Evolutionary conservation across 2,888 invertebrate genomes (phyloP).

Genomic region (Erpobdella octoculata): DNA sequence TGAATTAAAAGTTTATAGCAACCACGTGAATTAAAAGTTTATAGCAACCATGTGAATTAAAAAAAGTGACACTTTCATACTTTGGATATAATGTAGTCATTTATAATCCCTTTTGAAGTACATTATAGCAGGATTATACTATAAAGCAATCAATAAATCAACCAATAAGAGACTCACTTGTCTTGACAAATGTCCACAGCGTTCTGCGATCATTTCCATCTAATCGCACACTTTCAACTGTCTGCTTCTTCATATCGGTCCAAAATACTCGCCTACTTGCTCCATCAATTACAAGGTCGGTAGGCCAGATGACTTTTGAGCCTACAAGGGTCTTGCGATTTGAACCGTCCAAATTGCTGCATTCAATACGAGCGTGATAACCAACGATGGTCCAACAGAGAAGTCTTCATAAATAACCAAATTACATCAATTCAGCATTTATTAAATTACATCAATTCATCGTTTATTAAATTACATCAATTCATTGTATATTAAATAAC

Average conservation of each 20-base stretch:
- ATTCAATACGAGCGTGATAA: conserved; percentile 68
- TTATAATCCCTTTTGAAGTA: too few relatives aligned
- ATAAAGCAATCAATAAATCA: too few relatives aligned
- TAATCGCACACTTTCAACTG: conserved; percentile 33
- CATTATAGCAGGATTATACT: too few relatives aligned
- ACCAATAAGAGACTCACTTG: background rate
- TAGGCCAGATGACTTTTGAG: conserved; percentile 68
- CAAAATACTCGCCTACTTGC: conserved; percentile 70
- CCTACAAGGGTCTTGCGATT: conserved; percentile 60
- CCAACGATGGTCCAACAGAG: conserved; percentile 91
- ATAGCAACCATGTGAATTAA: too few relatives aligned
- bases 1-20: too few relatives aligned
- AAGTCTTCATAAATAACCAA: conserved; percentile 14
- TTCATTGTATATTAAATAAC: background rate
- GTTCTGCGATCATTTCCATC: conserved; percentile 29
- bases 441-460: too few relatives aligned
- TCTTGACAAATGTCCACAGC: conserved; percentile 29
- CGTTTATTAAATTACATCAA: background rate
- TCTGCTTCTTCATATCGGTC: conserved; percentile 64
- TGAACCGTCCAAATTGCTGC: conserved; percentile 71
- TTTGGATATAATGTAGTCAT: too few relatives aligned
- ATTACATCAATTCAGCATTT: too few relatives aligned
- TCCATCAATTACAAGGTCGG: conserved; percentile 74
- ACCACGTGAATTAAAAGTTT: too few relatives aligned
- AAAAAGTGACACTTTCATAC: too few relatives aligned